Evolutionary conservation across 2,888 invertebrate genomes (phyloP), one percentile per base, ranked within the genome.

Genomic region (Pammene fasciana): DNA sequence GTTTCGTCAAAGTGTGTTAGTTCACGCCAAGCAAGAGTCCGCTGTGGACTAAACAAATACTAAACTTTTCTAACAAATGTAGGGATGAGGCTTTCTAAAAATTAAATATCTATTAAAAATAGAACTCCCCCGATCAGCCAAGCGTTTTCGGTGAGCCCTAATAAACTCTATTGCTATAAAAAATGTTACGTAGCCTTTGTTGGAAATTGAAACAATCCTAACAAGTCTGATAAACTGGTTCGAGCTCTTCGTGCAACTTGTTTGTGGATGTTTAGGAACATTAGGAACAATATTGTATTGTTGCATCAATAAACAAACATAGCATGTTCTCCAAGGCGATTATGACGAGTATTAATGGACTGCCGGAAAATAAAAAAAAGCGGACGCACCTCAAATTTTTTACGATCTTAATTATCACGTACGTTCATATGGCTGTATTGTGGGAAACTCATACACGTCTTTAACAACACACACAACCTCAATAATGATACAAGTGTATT

Each of bases 341-440:
- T 5, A 14, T 46, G 16, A 18, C 50, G 16, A 11, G 10, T 46
- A 60, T 62, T 64, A 56, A 60, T 67, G 50, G 14, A 43, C 50
- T 64, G 48, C 38, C 64, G 68, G 57, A 52, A 68, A 52, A 68
- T 45, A 62, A 64, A 64, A 57, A n/a, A 64, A 64, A 67, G 57
- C 68, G 43, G 57, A 64, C 64, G 43, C 36, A 64, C 64, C 50
- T 50, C 43, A 48, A 36, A 64, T 68, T n/a, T 68, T 64, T 68
- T 64, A 56, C 26, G 57, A 57, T 16, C 11, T 14, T 64, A 68
- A 68, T 68, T 68, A 64, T 34, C 43, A 43, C 62, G 36, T 67
- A 54, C 55, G 38, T 1, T 43, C 43, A 16, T 48, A 16, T 0
- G 41, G 34, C n/a, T 60, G 26, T 55, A 36, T 13, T 68, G 62